A percentile compares a stretch with the other conserved stretches of the same genome.
phyloP scores from a whole-genome alignment of 2,888 invertebrate species.

The Mesorhabditis sp. region DNA sequence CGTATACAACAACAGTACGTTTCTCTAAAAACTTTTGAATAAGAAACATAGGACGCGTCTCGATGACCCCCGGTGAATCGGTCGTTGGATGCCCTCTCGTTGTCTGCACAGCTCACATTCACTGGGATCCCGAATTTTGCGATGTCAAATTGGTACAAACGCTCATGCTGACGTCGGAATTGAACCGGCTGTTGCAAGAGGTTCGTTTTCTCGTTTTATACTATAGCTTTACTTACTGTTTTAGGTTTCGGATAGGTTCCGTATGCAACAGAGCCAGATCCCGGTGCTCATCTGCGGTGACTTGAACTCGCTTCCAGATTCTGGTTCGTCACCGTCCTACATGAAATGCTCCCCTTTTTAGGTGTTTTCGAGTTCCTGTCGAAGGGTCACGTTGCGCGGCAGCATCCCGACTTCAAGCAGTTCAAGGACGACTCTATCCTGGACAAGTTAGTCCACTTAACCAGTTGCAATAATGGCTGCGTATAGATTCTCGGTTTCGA shows the following conservation, averaged over 20 bases:
- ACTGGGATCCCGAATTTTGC: conserved; percentile 99
- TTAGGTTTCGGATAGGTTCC: conserved; percentile 72
- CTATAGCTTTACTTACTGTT: conserved; percentile 18
- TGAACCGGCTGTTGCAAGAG: conserved; percentile 81
- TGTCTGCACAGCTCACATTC: conserved; percentile 96
- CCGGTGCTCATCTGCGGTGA: conserved; percentile 93
- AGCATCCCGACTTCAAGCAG: conserved; percentile 93
- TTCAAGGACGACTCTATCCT: conserved; percentile 62
- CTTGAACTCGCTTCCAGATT: conserved; percentile 95
- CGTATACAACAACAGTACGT: conserved; percentile 80
- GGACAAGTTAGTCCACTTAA: conserved; percentile 27
- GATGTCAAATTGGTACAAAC: conserved; percentile 98
- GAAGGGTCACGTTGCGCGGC: conserved; percentile 80
- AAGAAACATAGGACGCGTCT: conserved; percentile 11
- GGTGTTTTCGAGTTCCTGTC: conserved; percentile 93
- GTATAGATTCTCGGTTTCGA: conserved; percentile 12
- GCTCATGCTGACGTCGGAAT: conserved; percentile 94
- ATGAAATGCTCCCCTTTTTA: conserved; percentile 58
- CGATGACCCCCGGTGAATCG: conserved; percentile 61
- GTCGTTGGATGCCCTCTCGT: conserved; percentile 77
- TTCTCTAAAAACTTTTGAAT: background rate
- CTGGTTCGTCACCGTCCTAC: conserved; percentile 66
- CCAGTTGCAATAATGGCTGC: background rate
- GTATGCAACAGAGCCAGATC: conserved; percentile 72
- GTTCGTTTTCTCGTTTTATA: background rate